Conservation (phyloP, 92 coral and sea anemone species). For the Palythoa grandiflora region DNA sequence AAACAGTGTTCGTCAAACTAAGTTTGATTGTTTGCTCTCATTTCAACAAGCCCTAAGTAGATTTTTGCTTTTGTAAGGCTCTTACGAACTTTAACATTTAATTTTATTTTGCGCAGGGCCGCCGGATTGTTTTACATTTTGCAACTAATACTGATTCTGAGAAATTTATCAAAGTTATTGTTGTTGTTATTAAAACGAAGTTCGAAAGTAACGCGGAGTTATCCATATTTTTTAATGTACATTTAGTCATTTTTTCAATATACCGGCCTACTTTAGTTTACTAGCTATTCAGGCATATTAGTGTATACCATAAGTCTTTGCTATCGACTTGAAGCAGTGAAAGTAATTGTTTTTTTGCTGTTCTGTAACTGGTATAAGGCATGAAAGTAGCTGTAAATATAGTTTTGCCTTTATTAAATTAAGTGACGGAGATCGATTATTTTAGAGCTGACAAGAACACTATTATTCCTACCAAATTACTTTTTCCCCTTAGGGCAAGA, state of each 20-base stretch:
- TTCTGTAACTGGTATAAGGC: not conserved
- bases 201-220: not conserved
- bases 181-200: not conserved
- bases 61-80: not conserved
- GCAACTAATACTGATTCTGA: no score
- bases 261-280: constrained; percentile 5
- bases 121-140: no score
- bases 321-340: not conserved
- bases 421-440: not conserved
- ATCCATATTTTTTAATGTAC: constrained; percentile 10
- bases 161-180: no score
- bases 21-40: constrained; percentile 24
- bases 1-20: not conserved
- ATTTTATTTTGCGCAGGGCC: no score
- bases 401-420: constrained; percentile 19
- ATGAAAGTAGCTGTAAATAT: constrained; percentile 16
- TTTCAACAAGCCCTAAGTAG: constrained; percentile 15
- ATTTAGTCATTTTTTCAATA: not conserved
- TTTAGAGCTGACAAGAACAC: not conserved
- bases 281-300: not conserved
- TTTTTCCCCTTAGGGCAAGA: not conserved
- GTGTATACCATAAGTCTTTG: not conserved
- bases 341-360: constrained; percentile 10
- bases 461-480: not conserved
- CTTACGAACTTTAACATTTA: no score